Conservation (phyloP, 2,888 invertebrate genomes). For the Bellardia bayeri region DNA sequence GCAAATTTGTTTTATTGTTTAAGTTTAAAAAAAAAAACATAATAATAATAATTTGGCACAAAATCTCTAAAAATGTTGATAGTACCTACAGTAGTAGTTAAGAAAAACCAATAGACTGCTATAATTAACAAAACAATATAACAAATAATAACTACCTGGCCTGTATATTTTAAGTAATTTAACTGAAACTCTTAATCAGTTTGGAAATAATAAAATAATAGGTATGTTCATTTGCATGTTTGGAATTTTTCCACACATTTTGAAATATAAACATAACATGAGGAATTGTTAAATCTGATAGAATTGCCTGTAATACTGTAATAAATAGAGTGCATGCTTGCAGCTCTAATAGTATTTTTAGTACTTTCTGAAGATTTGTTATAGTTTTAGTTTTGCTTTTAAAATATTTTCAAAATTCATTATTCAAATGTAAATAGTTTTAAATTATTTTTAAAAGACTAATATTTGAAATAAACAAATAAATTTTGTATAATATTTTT, state of each 20-base stretch:
- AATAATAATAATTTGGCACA: not conserved
- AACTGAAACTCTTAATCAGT: not conserved
- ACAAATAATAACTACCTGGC: not conserved
- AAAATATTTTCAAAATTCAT: not conserved
- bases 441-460: not conserved
- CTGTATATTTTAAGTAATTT: not conserved
- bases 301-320: not conserved
- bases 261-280: too few species aligned
- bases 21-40: not conserved
- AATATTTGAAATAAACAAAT: not conserved
- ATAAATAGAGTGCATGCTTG: not conserved
- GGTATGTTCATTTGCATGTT: too few species aligned
- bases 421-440: not conserved
- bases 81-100: not conserved
- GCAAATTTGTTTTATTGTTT: slow-evolving; percentile 1
- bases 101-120: slow-evolving; percentile 51
- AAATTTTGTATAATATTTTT: not conserved
- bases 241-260: too few species aligned
- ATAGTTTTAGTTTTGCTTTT: not conserved
- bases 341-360: not conserved
- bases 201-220: too few species aligned
- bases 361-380: too few species aligned
- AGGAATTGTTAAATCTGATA: too few species aligned
- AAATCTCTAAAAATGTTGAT: slow-evolving; percentile 27
- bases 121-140: not conserved